phyloP scores from a whole-genome alignment of 2,113 vertebrate species.

The Donacobius atricapilla region DNA sequence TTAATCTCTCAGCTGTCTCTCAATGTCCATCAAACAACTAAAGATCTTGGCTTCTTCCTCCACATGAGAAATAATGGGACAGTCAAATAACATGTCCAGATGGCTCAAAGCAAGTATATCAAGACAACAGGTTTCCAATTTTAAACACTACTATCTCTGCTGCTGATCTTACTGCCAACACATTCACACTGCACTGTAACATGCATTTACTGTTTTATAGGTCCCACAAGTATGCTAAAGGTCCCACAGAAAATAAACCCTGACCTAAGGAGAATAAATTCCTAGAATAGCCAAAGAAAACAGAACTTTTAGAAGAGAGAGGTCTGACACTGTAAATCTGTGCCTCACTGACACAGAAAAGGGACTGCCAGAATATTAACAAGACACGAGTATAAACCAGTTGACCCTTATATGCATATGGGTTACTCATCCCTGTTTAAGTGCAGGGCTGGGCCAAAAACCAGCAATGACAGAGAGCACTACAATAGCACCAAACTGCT shows the following conservation, averaged over 20 bases:
- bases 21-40: conserved; percentile 39
- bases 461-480: not conserved
- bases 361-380: not conserved
- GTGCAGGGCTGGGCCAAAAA: not conserved
- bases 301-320: not conserved
- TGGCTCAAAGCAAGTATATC: not conserved
- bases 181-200: not conserved
- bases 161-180: conserved; percentile 7
- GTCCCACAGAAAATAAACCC: not conserved
- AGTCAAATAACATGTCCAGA: not conserved
- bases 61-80: not conserved
- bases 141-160: conserved; percentile 29
- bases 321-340: not conserved
- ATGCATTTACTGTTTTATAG: not conserved
- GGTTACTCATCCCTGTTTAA: not conserved
- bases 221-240: not conserved
- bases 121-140: conserved; percentile 45
- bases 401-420: accelerated
- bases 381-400: not conserved
- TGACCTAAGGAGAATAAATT: not conserved
- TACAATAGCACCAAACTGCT: not conserved
- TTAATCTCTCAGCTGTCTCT: conserved; percentile 64
- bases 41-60: conserved; percentile 40
- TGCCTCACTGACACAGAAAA: not conserved
- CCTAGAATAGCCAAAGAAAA: not conserved